These are phyloP conservation scores for Pseudomugil gertrudae DNA, from an alignment of 2,797 vertebrate genomes.

Conservation along the genomic window DNA sequence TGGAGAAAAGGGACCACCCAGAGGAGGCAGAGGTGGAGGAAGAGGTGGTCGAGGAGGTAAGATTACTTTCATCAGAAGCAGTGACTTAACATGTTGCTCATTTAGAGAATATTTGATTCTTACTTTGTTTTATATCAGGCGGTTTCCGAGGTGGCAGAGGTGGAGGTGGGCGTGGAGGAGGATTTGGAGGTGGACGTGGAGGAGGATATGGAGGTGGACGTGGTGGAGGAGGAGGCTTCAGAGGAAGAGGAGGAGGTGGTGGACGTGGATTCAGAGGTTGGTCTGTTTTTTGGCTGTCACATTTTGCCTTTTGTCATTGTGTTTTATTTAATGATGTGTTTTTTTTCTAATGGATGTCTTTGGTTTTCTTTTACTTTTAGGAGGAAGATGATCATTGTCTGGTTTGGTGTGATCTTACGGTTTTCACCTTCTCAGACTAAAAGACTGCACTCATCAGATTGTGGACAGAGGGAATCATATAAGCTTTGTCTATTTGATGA, in stretches of 20 bases:
- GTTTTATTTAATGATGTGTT: not conserved
- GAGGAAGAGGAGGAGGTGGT: slow-evolving; percentile 82
- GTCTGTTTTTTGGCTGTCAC: slow-evolving; percentile 13
- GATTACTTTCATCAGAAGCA: not conserved
- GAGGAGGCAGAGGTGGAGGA: slow-evolving; percentile 89
- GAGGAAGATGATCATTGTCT: slow-evolving; percentile 68
- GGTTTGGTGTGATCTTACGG: not conserved
- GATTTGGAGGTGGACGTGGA: slow-evolving; percentile 81
- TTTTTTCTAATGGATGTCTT: not conserved
- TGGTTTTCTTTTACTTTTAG: slow-evolving; percentile 45
- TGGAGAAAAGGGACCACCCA: slow-evolving; percentile 91
- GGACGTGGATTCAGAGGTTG: slow-evolving; percentile 91
- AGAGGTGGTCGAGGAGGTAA: slow-evolving; percentile 84
- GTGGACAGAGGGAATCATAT: slow-evolving; percentile 18
- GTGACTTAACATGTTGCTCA: not conserved
- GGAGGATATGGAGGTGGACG: slow-evolving; percentile 82
- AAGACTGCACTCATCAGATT: not conserved
- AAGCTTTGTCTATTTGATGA: slow-evolving; percentile 49
- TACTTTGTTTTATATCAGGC: slow-evolving; percentile 72
- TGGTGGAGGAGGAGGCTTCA: slow-evolving; percentile 82
- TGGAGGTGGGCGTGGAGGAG: slow-evolving; percentile 77
- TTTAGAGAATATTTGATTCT: not conserved
- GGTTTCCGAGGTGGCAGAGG: slow-evolving; percentile 89
- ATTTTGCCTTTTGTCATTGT: not conserved
- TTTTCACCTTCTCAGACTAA: slow-evolving; percentile 8